Evolutionary conservation across 2,797 vertebrate genomes (phyloP).

Genomic region (Nyctibius grandis): DNA sequence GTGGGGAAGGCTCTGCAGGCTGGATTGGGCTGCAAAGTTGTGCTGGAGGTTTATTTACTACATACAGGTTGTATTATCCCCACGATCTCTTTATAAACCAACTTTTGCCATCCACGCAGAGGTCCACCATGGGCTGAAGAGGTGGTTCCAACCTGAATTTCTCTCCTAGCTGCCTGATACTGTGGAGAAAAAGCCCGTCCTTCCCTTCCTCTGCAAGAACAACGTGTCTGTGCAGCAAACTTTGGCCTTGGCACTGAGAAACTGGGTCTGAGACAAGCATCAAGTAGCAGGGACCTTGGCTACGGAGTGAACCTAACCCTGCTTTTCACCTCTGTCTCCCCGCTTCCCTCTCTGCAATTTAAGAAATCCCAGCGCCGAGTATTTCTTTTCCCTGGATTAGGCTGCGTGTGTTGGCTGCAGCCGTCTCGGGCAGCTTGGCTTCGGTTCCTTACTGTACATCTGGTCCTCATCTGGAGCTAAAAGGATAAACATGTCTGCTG

Average conservation of each 20-base stretch:
- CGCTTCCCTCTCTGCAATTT: not conserved
- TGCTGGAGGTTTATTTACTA: not conserved
- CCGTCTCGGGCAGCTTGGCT: not conserved
- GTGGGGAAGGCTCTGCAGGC: not conserved
- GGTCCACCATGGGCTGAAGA: not conserved
- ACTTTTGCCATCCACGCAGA: not conserved
- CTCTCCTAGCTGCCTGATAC: not conserved
- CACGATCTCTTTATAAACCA: not conserved
- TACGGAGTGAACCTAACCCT: not conserved
- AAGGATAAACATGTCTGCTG: slow-evolving; percentile 41
- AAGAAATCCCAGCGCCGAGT: not conserved
- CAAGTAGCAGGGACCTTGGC: not conserved
- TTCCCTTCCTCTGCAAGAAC: not conserved
- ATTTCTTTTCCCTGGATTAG: not conserved
- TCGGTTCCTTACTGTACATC: slow-evolving; percentile 24
- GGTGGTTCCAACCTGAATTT: not conserved
- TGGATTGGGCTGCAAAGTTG: not conserved
- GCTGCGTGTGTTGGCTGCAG: not conserved
- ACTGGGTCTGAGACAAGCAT: not conserved
- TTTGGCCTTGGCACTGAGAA: not conserved
- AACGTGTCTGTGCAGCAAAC: not conserved
- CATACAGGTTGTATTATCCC: not conserved
- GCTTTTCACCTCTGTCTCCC: not conserved
- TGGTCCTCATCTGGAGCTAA: slow-evolving; percentile 61
- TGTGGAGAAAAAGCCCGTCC: not conserved